Conservation (phyloP, 2,797 vertebrate genomes). For the Hippoglossus hippoglossus region DNA sequence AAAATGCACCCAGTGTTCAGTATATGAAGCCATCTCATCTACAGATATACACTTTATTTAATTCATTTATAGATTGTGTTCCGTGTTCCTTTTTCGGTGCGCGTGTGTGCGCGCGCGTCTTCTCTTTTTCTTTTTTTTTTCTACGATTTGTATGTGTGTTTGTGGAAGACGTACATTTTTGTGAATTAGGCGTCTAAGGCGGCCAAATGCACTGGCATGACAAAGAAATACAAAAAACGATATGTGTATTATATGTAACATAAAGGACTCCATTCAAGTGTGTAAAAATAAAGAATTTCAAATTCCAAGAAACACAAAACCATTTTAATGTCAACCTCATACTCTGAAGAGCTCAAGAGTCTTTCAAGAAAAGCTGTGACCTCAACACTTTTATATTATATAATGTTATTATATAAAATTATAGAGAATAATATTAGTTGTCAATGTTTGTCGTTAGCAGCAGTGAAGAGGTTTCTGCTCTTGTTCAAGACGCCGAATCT, state of each 20-base stretch:
- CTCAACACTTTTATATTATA: background rate
- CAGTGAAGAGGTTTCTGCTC: background rate
- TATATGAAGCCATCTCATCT: slow-evolving; percentile 12
- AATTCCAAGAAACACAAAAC: slow-evolving; percentile 13
- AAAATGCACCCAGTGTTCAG: background rate
- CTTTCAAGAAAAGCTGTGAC: background rate
- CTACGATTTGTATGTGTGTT: too few species aligned
- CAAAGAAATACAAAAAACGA: too few species aligned
- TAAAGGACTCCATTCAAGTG: too few species aligned
- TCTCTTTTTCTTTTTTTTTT: too few species aligned
- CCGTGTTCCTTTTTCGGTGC: background rate
- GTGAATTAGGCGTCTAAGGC: too few species aligned
- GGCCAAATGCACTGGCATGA: too few species aligned
- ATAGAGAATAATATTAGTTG: background rate
- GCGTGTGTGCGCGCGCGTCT: background rate
- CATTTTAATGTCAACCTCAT: slow-evolving; percentile 9
- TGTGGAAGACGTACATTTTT: too few species aligned
- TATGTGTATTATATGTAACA: too few species aligned
- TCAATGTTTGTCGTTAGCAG: background rate
- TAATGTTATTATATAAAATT: background rate
- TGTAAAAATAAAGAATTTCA: background rate
- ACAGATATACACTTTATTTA: background rate
- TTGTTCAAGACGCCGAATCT: background rate
- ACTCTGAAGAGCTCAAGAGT: background rate
- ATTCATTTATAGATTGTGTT: too few species aligned